Conservation (phyloP, 2,797 vertebrate genomes). For the Salmo trutta region DNA sequence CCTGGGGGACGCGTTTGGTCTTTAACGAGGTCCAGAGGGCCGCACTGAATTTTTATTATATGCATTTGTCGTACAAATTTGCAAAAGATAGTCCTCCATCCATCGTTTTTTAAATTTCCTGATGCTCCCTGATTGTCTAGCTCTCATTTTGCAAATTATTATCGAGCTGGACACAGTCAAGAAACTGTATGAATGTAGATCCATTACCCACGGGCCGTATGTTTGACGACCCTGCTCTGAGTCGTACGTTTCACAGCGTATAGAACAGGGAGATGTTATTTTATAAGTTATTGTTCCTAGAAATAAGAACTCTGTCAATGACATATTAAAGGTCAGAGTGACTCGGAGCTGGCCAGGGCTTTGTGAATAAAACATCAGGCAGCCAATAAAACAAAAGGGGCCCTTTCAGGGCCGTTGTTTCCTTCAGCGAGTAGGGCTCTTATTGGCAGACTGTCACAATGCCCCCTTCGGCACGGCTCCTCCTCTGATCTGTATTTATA, state of each 20-base stretch:
- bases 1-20: too few species aligned
- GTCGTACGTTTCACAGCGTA: background rate
- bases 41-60: too few species aligned
- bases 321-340: conserved; percentile 20
- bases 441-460: background rate
- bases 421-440: conserved; percentile 6
- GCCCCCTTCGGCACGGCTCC: background rate
- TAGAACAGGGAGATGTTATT: background rate
- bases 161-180: too few species aligned
- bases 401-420: conserved; percentile 21
- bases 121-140: too few species aligned
- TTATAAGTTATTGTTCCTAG: background rate
- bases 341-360: conserved; percentile 5
- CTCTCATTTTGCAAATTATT: too few species aligned
- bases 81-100: too few species aligned
- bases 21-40: too few species aligned
- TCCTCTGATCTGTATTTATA: conserved; percentile 6
- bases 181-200: too few species aligned
- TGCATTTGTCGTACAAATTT: too few species aligned
- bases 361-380: conserved; percentile 42
- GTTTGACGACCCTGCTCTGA: background rate
- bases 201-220: too few species aligned
- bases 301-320: conserved; percentile 14
- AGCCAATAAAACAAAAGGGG: conserved; percentile 41
- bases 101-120: too few species aligned